Conservation (phyloP, 1,140 invertebrate species). For the Penaeus indicus region DNA sequence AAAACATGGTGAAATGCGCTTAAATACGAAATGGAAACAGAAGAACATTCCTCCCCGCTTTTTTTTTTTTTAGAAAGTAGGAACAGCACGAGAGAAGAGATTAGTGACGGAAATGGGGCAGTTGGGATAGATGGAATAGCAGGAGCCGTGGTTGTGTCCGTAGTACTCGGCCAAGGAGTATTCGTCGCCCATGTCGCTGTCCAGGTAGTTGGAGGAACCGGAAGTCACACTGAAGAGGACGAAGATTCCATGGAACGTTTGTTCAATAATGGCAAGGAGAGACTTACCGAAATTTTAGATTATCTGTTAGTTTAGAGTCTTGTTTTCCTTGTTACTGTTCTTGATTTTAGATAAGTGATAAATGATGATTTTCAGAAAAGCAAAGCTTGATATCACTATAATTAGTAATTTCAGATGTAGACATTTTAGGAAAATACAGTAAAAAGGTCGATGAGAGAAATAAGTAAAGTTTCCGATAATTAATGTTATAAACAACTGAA, state of each 20-base stretch:
- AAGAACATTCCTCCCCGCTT: neutral
- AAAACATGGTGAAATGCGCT: neutral
- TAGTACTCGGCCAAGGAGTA: constrained; percentile 42
- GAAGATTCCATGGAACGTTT: neutral
- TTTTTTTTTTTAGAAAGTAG: neutral
- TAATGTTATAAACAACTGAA: neutral
- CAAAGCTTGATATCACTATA: no score
- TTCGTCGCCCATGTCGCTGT: constrained; percentile 7
- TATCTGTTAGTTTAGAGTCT: neutral
- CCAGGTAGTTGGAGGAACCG: neutral
- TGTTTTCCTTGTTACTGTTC: no score
- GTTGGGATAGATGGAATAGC: constrained; percentile 18
- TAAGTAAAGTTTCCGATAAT: neutral
- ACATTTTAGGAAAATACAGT: no score
- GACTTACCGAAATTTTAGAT: neutral
- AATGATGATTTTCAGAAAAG: no score
- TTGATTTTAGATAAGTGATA: no score
- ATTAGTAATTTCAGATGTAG: no score
- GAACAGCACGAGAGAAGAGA: constrained; percentile 11
- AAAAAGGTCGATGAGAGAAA: no score
- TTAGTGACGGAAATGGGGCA: constrained; percentile 45
- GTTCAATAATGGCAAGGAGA: no score
- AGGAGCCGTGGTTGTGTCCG: constrained; percentile 46
- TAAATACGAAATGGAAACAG: neutral
- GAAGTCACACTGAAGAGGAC: neutral